Percentiles rank a stretch among this genome's conserved stretches.
Conservation (phyloP, 2,797 vertebrate species). For the Lithobates pipiens region DNA sequence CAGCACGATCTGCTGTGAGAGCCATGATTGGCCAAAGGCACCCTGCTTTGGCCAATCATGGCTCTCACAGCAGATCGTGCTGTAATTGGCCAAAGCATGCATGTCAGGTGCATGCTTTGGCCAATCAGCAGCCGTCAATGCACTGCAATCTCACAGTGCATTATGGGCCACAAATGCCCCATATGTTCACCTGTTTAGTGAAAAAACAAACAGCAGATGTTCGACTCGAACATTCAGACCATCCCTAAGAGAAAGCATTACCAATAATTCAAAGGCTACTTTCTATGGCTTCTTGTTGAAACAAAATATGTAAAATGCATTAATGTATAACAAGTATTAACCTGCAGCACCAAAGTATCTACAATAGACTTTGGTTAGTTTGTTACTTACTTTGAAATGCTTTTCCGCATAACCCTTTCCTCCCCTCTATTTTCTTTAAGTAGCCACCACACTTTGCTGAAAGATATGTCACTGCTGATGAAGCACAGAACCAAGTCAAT, state of each 20-base stretch:
- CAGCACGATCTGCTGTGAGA: too few species aligned
- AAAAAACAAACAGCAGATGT: too few species aligned
- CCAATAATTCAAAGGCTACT: neutral
- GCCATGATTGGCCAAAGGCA: too few species aligned
- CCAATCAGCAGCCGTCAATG: too few species aligned
- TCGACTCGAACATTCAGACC: too few species aligned
- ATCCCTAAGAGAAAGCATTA: neutral
- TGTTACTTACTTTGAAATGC: constrained; percentile 14
- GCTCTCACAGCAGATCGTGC: too few species aligned
- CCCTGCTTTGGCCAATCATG: too few species aligned
- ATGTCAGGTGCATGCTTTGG: too few species aligned
- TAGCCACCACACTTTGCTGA: constrained; percentile 55
- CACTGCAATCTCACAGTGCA: too few species aligned
- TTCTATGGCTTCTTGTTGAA: neutral
- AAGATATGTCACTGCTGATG: constrained; percentile 49
- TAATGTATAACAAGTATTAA: constrained; percentile 22
- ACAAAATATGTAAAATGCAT: neutral
- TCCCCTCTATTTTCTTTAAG: constrained; percentile 49
- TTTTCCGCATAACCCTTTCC: constrained; percentile 20
- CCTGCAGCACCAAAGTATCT: constrained; percentile 19
- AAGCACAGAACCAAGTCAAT: constrained; percentile 48
- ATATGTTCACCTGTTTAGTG: too few species aligned
- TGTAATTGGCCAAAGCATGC: too few species aligned
- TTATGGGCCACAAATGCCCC: too few species aligned
- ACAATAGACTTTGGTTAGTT: constrained; percentile 2